These are phyloP conservation scores for Fragum sueziense DNA, from an alignment of 2,888 invertebrate genomes.

Conservation along the genomic window DNA sequence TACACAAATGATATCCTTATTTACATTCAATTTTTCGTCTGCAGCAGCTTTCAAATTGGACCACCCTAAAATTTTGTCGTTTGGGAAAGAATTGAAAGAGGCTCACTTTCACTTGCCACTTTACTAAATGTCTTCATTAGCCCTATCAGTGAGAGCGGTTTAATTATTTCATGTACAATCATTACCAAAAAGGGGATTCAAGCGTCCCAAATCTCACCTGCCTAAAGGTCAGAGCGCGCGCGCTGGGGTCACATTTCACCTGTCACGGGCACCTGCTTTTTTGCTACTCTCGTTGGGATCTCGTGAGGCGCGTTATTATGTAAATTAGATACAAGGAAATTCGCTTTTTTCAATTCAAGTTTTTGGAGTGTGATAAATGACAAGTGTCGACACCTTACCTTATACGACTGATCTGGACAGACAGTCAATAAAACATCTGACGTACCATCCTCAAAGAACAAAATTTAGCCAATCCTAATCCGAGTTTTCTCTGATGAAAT, in stretches of 20 bases:
- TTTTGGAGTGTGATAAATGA: background rate
- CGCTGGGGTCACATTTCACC: slow-evolving; percentile 95
- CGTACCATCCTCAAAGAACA: no score
- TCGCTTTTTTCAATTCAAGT: background rate
- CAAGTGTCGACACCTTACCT: background rate
- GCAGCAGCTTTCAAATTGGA: no score
- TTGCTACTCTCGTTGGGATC: background rate
- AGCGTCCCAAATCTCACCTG: slow-evolving; percentile 84
- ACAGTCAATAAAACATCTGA: no score
- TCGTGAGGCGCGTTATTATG: slow-evolving; percentile 22
- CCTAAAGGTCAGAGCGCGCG: slow-evolving; percentile 94
- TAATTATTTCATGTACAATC: slow-evolving; percentile 46
- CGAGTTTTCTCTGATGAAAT: no score
- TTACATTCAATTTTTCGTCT: no score
- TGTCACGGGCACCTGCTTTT: slow-evolving; percentile 85
- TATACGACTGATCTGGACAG: no score
- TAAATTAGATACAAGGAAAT: slow-evolving; percentile 4
- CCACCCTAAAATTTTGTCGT: no score
- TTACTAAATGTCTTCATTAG: slow-evolving; percentile 37
- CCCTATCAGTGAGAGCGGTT: slow-evolving; percentile 34
- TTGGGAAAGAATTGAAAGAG: no score
- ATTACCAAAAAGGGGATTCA: slow-evolving; percentile 34
- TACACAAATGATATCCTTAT: no score
- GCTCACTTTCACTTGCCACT: no score
- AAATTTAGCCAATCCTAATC: no score